Evolutionary conservation across 2,113 vertebrate species (phyloP).

Genomic region (Catagonus wagneri): DNA sequence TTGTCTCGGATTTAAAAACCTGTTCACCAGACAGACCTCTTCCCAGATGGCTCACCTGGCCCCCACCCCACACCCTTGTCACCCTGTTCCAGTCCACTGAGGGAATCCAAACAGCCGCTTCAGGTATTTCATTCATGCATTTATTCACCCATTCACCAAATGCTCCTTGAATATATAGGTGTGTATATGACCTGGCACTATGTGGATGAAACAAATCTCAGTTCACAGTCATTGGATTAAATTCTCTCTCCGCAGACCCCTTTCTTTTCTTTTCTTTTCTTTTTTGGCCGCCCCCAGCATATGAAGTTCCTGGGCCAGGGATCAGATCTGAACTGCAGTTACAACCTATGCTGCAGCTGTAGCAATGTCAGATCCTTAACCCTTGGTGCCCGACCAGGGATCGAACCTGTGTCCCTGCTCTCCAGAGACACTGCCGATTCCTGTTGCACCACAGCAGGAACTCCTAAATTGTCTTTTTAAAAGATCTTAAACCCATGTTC

Average conservation of each 20-base stretch:
- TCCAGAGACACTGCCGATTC: no score
- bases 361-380: no score
- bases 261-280: no score
- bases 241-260: not conserved
- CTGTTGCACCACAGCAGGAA: no score
- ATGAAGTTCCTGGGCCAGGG: no score
- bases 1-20: not conserved
- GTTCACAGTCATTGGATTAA: not conserved
- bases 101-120: not conserved
- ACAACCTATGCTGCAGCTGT: no score
- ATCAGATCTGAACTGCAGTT: no score
- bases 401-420: no score
- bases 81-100: not conserved
- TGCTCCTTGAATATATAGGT: not conserved
- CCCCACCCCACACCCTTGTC: not conserved
- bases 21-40: not conserved
- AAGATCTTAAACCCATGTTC: not conserved
- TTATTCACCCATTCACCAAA: not conserved
- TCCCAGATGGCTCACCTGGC: not conserved
- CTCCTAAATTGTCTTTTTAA: no score
- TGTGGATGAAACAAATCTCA: not conserved
- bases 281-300: no score
- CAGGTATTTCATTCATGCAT: not conserved
- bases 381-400: no score
- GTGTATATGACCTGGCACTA: not conserved